Conservation (phyloP, 2,888 invertebrate species). For the Cyclophora albipunctata region DNA sequence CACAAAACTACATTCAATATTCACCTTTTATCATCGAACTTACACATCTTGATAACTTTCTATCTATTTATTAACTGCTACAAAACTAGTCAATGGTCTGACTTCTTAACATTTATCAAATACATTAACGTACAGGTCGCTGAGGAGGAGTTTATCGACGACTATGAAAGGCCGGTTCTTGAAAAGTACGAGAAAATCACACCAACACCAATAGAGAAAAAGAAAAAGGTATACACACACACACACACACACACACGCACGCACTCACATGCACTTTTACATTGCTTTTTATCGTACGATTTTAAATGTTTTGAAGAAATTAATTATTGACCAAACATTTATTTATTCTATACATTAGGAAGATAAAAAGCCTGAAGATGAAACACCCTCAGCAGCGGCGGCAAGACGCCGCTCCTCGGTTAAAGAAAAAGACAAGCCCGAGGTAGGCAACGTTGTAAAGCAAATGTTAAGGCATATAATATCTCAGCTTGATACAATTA, state of each 20-base stretch:
- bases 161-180: conserved; percentile 84
- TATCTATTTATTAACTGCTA: too few relatives aligned
- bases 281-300: background rate
- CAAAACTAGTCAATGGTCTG: too few relatives aligned
- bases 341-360: conserved; percentile 32
- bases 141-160: conserved; percentile 74
- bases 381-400: conserved; percentile 46
- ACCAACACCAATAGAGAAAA: conserved; percentile 67
- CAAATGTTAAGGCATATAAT: too few relatives aligned
- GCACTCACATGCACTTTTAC: conserved; percentile 9
- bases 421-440: conserved; percentile 58
- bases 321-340: too few relatives aligned
- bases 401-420: conserved; percentile 51
- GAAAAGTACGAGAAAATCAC: conserved; percentile 80
- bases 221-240: conserved; percentile 62
- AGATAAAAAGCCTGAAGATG: conserved; percentile 46
- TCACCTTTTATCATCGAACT: too few relatives aligned
- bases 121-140: conserved; percentile 48
- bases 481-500: too few relatives aligned
- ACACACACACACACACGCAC: too few relatives aligned
- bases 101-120: conserved; percentile 14
- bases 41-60: too few relatives aligned
- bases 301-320: too few relatives aligned
- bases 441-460: conserved; percentile 30
- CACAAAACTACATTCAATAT: too few relatives aligned